Percentiles rank a stretch among this genome's conserved stretches.
These are phyloP conservation scores for Acrocephalus scirpaceus DNA, from an alignment of 2,797 vertebrate species.

Conservation along the genomic window DNA sequence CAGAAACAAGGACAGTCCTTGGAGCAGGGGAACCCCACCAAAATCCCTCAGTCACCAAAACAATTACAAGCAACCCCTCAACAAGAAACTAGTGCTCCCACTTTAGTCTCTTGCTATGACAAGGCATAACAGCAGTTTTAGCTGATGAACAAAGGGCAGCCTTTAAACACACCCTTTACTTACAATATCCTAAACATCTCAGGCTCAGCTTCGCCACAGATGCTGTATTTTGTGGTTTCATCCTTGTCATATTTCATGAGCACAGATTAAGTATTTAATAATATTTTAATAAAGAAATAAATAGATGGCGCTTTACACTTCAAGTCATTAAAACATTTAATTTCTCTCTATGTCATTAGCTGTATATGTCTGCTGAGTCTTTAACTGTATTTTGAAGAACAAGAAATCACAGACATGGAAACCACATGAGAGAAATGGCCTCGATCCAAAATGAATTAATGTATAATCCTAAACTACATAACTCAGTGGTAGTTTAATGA, in stretches of 20 bases:
- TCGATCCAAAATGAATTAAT: slow-evolving; percentile 45
- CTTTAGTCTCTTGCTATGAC: neutral
- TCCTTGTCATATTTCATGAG: neutral
- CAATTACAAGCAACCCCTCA: fast-evolving
- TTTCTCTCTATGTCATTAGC: slow-evolving; percentile 12
- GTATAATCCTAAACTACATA: slow-evolving; percentile 3
- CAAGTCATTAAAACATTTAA: slow-evolving; percentile 14
- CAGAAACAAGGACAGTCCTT: neutral
- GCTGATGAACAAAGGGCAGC: neutral
- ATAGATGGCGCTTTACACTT: neutral
- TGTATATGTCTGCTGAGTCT: neutral
- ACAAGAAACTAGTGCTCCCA: neutral
- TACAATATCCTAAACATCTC: neutral
- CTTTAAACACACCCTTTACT: neutral
- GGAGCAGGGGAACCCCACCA: neutral
- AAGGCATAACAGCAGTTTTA: neutral
- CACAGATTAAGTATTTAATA: neutral
- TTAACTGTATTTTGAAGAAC: slow-evolving; percentile 9
- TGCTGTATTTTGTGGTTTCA: neutral
- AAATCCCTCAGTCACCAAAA: neutral
- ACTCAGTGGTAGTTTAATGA: slow-evolving; percentile 43
- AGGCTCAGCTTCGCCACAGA: neutral
- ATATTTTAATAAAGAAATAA: neutral
- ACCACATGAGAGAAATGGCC: slow-evolving; percentile 55
- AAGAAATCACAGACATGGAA: slow-evolving; percentile 20